Evolutionary conservation across 2,113 vertebrate genomes (phyloP), one percentile per base, ranked within the genome.

Genomic region (Nycticryphes semicollaris): DNA sequence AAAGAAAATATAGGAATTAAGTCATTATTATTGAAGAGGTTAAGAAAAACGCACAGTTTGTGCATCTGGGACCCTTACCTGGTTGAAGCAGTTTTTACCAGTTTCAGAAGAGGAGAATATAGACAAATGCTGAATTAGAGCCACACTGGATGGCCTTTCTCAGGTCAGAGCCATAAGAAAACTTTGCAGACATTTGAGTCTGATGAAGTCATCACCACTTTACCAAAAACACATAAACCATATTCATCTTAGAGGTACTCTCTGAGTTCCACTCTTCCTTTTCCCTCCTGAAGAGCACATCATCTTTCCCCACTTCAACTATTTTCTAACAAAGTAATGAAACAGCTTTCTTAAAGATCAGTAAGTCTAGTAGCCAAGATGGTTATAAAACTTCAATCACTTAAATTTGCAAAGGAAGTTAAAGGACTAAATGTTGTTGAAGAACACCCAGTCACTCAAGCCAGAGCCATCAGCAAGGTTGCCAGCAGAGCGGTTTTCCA

Each of bases 351-450:
- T 73, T 18, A 66, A 66, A 77, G 15, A 69, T 19, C 20, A 43
- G 0, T 1, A 68, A 77, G 63, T 75, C 75, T 78, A 81, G 63
- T 70, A 84, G 81, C 60, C 69, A 47, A 84, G 62, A 64, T 20
- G 28, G 30, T 86, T 59, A 73, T 27, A 89, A 84, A 93, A 95
- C 66, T 84, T 59, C 21, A 45, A 16, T n/a, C 43, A 84, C 15
- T 43, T 73, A 22, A 48, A 90, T 89, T 90, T 92, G 39, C 60
- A 91, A 91, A 93, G 72, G 80, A 95, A 22, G 19, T 75, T 73
- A 76, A 72, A 92, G 90, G 72, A 87, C 39, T 85, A 56, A 69
- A 89, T 12, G 54, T 16, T 85, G 45, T 14, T 83, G 74, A 94
- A 37, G 95, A 64, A 51, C 64, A 90, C 48, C 62, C 81, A 73